These are phyloP conservation scores for Alca torda DNA, from an alignment of 2,797 vertebrate species.

Conservation along the genomic window DNA sequence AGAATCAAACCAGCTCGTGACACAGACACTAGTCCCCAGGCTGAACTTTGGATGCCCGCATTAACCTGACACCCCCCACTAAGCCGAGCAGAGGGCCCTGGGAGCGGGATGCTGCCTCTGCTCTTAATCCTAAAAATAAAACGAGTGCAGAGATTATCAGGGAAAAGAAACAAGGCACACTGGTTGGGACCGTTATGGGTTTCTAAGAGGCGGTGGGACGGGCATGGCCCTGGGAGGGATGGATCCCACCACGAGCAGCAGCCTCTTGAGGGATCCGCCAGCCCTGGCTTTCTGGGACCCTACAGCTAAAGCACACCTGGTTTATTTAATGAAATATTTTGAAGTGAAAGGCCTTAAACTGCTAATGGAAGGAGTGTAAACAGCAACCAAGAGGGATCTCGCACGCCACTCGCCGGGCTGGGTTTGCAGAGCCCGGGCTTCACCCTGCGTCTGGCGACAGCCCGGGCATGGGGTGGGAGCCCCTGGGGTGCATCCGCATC, in stretches of 20 bases:
- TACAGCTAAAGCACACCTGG: background rate
- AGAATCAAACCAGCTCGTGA: background rate
- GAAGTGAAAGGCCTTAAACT: background rate
- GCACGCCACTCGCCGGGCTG: accelerated
- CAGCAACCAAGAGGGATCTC: accelerated
- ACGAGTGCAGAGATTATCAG: background rate
- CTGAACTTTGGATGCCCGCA: background rate
- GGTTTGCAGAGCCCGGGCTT: background rate
- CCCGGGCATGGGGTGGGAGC: background rate
- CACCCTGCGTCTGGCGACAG: accelerated
- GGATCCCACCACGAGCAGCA: accelerated
- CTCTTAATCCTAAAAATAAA: background rate
- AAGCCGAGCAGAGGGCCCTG: background rate
- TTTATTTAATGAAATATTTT: background rate
- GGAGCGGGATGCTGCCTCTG: background rate
- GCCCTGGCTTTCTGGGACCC: background rate
- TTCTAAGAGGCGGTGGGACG: background rate
- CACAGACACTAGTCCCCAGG: background rate
- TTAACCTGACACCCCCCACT: background rate
- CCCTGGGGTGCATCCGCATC: background rate
- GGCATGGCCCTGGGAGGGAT: accelerated
- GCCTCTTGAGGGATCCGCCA: background rate
- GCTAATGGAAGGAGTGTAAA: background rate
- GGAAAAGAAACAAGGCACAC: background rate
- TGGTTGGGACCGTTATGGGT: accelerated